Conservation (phyloP, 2,113 vertebrate species). For the Toxotes jaculatrix region DNA sequence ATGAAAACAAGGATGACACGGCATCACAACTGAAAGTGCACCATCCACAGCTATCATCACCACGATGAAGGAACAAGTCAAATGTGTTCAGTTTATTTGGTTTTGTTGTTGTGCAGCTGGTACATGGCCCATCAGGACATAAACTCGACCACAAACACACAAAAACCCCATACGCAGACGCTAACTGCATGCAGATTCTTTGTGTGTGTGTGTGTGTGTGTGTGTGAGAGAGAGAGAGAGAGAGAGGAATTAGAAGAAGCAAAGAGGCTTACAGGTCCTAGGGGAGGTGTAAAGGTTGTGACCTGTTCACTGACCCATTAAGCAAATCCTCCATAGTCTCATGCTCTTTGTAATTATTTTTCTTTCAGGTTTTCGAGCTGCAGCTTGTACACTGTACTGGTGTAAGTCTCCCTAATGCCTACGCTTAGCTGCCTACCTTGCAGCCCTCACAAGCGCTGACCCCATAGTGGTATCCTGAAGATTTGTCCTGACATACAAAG, state of each 20-base stretch:
- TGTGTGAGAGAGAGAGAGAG: too few species aligned
- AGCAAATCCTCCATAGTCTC: constrained; percentile 33
- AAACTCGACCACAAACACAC: too few species aligned
- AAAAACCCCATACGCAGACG: too few species aligned
- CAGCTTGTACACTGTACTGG: not conserved
- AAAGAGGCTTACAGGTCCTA: constrained; percentile 67
- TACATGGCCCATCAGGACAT: too few species aligned
- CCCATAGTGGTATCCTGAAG: constrained; percentile 84
- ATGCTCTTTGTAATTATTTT: constrained; percentile 3
- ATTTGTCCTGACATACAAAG: constrained; percentile 81
- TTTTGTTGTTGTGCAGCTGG: not conserved
- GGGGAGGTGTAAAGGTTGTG: constrained; percentile 58
- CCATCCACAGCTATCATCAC: too few species aligned
- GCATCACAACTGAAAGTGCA: too few species aligned
- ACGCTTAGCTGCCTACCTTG: constrained; percentile 85
- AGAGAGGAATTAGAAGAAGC: constrained; percentile 57
- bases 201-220: not conserved
- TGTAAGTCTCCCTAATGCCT: not conserved
- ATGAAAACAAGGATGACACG: too few species aligned
- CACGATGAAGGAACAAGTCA: too few species aligned
- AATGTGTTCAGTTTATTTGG: not conserved
- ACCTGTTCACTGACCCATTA: constrained; percentile 45
- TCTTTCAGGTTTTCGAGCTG: constrained; percentile 6
- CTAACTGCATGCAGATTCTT: too few species aligned
- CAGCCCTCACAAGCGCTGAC: constrained; percentile 95